These are phyloP conservation scores for Drosophila ironensis DNA, from an alignment of 1,140 invertebrate species.

Conservation along the genomic window DNA sequence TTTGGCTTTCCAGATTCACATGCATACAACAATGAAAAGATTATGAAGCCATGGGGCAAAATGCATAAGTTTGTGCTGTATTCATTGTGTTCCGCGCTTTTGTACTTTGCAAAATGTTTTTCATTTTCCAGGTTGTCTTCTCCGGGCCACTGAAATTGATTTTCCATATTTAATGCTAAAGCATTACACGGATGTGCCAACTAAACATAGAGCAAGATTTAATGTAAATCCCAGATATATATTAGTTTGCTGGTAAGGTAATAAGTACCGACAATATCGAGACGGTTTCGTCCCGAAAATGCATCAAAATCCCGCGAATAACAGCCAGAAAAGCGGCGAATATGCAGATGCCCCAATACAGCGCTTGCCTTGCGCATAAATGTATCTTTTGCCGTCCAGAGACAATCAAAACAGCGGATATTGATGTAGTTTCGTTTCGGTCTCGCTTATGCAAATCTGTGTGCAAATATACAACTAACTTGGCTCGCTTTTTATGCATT, in stretches of 20 bases:
- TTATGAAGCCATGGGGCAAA: constrained; percentile 44
- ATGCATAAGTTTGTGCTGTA: constrained; percentile 19
- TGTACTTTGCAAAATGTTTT: constrained; percentile 4
- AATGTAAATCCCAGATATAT: not conserved
- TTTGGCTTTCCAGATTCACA: not conserved
- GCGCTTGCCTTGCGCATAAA: constrained; percentile 40
- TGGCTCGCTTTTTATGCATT: constrained; percentile 56
- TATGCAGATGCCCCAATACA: constrained; percentile 21
- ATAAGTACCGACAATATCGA: not conserved
- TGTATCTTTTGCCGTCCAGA: constrained; percentile 11
- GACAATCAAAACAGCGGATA: constrained; percentile 9
- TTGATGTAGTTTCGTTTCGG: constrained; percentile 12
- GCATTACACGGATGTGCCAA: too few relatives aligned
- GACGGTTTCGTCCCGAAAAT: not conserved
- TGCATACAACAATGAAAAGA: constrained; percentile 41
- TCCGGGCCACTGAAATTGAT: constrained; percentile 57
- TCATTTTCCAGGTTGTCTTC: constrained; percentile 45
- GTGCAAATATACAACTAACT: constrained; percentile 53
- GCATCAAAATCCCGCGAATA: constrained; percentile 2
- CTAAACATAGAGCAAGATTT: not conserved
- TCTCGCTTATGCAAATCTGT: constrained; percentile 59
- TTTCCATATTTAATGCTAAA: constrained; percentile 60
- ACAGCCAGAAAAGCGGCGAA: constrained; percentile 1
- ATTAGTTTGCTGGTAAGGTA: not conserved
- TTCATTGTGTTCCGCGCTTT: constrained; percentile 5